Conservation (phyloP, 2,113 vertebrate genomes). For the Meriones unguiculatus region DNA sequence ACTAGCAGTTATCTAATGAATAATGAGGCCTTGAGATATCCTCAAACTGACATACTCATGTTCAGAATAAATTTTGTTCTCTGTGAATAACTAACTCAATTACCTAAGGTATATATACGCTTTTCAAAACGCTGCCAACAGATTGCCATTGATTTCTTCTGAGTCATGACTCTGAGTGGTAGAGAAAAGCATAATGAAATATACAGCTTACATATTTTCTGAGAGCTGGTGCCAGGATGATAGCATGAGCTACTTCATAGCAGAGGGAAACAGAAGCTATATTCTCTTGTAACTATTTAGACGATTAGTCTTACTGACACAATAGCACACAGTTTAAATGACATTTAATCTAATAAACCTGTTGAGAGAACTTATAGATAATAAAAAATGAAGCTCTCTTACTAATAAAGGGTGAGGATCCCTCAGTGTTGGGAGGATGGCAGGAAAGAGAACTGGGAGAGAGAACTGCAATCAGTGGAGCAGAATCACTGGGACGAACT, state of each 20-base stretch:
- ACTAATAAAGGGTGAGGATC: neutral
- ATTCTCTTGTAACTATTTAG: neutral
- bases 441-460: too few species aligned
- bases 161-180: neutral
- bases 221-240: neutral
- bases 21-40: neutral
- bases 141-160: neutral
- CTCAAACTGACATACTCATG: neutral
- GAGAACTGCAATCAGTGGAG: too few species aligned
- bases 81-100: neutral
- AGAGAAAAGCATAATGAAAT: neutral
- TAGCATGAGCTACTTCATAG: neutral
- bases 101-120: neutral
- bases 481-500: too few species aligned
- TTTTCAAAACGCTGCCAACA: neutral
- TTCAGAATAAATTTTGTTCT: neutral
- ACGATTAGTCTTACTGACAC: neutral
- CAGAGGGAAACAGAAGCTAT: neutral
- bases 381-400: conserved; percentile 15
- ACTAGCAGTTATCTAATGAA: neutral
- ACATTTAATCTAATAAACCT: neutral
- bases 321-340: neutral
- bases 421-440: too few species aligned
- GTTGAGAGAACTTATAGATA: neutral
- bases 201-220: neutral